Conservation (phyloP, 53 echinoderm and acorn worm genomes). For the Stichopus horrens region DNA sequence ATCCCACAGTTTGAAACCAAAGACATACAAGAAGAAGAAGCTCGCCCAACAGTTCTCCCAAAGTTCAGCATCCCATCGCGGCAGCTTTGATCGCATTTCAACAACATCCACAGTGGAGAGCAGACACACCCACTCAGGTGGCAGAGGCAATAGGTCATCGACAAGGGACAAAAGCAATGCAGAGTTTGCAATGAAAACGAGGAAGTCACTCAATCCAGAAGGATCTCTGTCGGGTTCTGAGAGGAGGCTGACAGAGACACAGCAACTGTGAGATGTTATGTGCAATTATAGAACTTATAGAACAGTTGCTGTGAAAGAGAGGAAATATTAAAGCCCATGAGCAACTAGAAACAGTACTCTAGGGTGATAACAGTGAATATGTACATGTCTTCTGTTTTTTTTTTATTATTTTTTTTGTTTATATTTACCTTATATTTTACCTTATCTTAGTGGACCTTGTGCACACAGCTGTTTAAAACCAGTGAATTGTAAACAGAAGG, state of each 20-base stretch:
- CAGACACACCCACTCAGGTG: slow-evolving; percentile 8
- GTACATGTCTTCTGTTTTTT: too few relatives aligned
- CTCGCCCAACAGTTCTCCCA: slow-evolving; percentile 47
- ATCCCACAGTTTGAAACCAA: slow-evolving; percentile 68
- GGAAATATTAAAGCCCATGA: too few relatives aligned
- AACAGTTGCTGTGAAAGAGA: too few relatives aligned
- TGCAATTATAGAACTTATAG: neutral
- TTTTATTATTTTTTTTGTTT: too few relatives aligned
- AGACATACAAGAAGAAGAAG: slow-evolving; percentile 80
- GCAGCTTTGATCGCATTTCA: slow-evolving; percentile 34
- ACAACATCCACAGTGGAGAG: slow-evolving; percentile 29
- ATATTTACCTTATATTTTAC: too few relatives aligned
- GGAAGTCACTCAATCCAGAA: neutral
- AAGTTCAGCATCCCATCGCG: slow-evolving; percentile 9
- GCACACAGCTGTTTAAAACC: too few relatives aligned
- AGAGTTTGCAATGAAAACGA: slow-evolving; percentile 14
- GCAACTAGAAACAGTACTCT: too few relatives aligned
- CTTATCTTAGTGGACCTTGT: too few relatives aligned
- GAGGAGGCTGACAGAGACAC: slow-evolving; percentile 17
- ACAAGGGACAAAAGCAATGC: neutral
- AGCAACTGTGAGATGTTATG: slow-evolving; percentile 1
- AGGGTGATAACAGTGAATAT: too few relatives aligned
- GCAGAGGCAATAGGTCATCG: slow-evolving; percentile 11
- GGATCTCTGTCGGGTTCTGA: neutral
- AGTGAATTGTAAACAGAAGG: too few relatives aligned